Percentiles rank a stretch among this genome's conserved stretches.
phyloP scores from a whole-genome alignment of 2,888 invertebrate species.

The Coecobrya sp. region DNA sequence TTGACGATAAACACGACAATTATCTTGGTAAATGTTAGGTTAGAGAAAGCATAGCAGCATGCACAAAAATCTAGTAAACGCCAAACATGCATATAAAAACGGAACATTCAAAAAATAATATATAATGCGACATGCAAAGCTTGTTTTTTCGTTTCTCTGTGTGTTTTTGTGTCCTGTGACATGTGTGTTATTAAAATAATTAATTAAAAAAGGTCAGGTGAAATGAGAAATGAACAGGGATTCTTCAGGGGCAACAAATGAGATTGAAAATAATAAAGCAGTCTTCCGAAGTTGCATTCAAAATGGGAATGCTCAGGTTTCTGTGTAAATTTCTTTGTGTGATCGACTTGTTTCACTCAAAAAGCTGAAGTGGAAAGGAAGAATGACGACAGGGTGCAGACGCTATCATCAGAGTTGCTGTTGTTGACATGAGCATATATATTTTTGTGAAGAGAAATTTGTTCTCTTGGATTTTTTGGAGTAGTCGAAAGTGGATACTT shows the following conservation, averaged over 20 bases:
- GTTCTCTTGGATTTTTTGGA: not conserved
- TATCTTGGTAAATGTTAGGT: not conserved
- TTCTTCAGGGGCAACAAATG: conserved; percentile 65
- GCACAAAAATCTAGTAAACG: not conserved
- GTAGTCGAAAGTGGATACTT: not conserved
- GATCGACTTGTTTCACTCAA: conserved; percentile 43
- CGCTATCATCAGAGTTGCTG: conserved; percentile 26
- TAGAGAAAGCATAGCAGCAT: conserved; percentile 17
- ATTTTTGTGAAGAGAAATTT: conserved; percentile 35
- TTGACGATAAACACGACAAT: conserved; percentile 3
- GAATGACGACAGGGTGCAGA: conserved; percentile 44
- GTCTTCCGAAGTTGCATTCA: not conserved
- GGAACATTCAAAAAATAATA: not conserved
- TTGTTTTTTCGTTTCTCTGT: not conserved
- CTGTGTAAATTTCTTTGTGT: not conserved
- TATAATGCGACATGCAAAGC: conserved; percentile 43
- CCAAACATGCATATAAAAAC: conserved; percentile 12
- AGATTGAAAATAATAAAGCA: conserved; percentile 14
- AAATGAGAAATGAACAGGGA: conserved; percentile 43
- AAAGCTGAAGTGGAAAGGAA: conserved; percentile 55
- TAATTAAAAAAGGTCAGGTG: not conserved
- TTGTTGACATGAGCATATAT: not conserved
- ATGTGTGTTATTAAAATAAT: not conserved
- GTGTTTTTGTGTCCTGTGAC: conserved; percentile 38
- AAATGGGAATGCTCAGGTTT: not conserved